Conservation (phyloP, 2,797 vertebrate species). For the Astyanax mexicanus region DNA sequence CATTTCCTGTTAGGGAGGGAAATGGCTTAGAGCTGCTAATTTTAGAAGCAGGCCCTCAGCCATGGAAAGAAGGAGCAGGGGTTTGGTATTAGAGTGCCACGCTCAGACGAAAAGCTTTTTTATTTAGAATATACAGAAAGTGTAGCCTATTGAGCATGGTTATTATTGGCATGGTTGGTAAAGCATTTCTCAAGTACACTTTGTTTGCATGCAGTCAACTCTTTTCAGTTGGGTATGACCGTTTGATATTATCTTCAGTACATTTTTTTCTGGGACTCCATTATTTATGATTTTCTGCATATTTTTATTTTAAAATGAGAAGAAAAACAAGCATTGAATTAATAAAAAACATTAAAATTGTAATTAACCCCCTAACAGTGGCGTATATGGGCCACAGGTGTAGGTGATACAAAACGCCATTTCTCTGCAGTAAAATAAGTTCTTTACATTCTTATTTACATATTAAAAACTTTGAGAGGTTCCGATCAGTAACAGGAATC, state of each 20-base stretch:
- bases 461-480: no score
- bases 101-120: slow-evolving; percentile 46
- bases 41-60: slow-evolving; percentile 70
- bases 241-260: slow-evolving; percentile 2
- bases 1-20: slow-evolving; percentile 74
- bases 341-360: no score
- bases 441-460: no score
- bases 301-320: no score
- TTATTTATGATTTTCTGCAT: background rate
- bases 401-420: no score
- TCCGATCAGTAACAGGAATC: no score
- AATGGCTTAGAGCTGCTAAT: slow-evolving; percentile 71
- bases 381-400: no score
- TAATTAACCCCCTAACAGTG: no score
- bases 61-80: slow-evolving; percentile 49
- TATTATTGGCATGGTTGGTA: slow-evolving; percentile 1
- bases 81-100: slow-evolving; percentile 9
- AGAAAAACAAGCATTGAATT: no score
- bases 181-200: background rate
- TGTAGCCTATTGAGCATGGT: background rate
- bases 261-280: background rate
- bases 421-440: no score
- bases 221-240: background rate
- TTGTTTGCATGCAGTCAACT: background rate
- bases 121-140: slow-evolving; percentile 14